Conservation (phyloP, 2,888 invertebrate genomes). For the Ptilodon capucinus region DNA sequence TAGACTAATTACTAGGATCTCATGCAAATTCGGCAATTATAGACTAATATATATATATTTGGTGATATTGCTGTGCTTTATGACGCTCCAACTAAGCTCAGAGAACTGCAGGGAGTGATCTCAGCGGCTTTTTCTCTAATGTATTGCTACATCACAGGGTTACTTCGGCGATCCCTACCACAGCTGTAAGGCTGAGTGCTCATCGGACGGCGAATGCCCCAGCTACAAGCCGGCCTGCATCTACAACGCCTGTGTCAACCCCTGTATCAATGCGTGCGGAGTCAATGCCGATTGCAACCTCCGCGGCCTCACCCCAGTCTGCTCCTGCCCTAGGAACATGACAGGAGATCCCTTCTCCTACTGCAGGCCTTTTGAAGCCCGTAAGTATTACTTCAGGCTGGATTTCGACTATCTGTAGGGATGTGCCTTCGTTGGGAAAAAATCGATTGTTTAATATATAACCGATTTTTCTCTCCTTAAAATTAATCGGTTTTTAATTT, state of each 20-base stretch:
- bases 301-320: slow-evolving; percentile 90
- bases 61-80: no score
- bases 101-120: not conserved
- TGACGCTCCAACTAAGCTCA: no score
- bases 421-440: no score
- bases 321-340: slow-evolving; percentile 93
- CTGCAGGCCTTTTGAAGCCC: slow-evolving; percentile 91
- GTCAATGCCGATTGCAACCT: slow-evolving; percentile 90
- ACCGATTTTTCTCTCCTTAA: no score
- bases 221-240: slow-evolving; percentile 89
- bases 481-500: no score
- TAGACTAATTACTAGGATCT: no score
- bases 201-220: slow-evolving; percentile 90
- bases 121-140: slow-evolving; percentile 12
- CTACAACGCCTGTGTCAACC: slow-evolving; percentile 91
- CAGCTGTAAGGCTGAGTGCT: slow-evolving; percentile 91
- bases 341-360: slow-evolving; percentile 93
- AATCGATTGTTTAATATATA: no score
- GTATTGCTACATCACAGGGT: slow-evolving; percentile 67
- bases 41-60: no score
- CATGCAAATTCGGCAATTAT: no score
- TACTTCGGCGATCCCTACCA: slow-evolving; percentile 90
- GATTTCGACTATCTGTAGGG: no score
- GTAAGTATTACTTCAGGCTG: slow-evolving; percentile 79
- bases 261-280: slow-evolving; percentile 92